phyloP scores from a whole-genome alignment of 2,888 invertebrate genomes.

The Dryadula phaetusa region DNA sequence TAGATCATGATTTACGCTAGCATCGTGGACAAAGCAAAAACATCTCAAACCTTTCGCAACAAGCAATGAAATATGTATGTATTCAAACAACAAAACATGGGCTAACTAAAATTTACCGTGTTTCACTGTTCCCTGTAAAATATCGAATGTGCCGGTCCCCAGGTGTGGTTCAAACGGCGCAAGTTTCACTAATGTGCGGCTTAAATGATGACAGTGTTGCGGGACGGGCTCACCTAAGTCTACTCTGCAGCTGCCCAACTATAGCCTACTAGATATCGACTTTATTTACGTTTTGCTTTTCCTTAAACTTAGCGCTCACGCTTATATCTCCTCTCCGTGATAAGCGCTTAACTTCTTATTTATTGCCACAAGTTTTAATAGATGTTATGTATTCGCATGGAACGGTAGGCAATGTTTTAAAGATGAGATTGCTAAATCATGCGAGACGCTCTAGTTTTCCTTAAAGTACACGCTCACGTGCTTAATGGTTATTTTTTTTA shows the following conservation, averaged over 20 bases:
- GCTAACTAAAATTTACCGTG: constrained; percentile 67
- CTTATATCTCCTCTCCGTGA: constrained; percentile 42
- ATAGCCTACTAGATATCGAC: constrained; percentile 47
- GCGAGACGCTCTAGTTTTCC: constrained; percentile 39
- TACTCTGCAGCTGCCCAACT: constrained; percentile 45
- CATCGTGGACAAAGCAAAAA: constrained; percentile 40
- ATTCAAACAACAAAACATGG: constrained; percentile 42
- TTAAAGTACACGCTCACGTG: constrained; percentile 1
- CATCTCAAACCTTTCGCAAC: constrained; percentile 41
- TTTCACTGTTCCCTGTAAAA: constrained; percentile 68
- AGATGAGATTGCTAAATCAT: constrained; percentile 44
- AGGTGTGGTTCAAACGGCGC: constrained; percentile 78
- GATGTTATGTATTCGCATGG: constrained; percentile 40
- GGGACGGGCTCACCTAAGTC: constrained; percentile 60
- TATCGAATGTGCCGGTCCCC: constrained; percentile 70
- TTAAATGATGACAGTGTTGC: constrained; percentile 80
- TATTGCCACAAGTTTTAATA: constrained; percentile 43
- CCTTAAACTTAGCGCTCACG: constrained; percentile 39
- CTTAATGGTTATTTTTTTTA: constrained; percentile 20
- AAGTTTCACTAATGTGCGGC: constrained; percentile 82
- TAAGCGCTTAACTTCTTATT: constrained; percentile 44
- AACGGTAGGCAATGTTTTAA: constrained; percentile 44
- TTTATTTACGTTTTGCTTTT: constrained; percentile 45
- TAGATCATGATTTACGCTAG: constrained; percentile 41
- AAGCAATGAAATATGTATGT: constrained; percentile 43